These are phyloP conservation scores for Umimayanthus kanabou DNA, from an alignment of 92 coral and sea anemone species.

Conservation along the genomic window DNA sequence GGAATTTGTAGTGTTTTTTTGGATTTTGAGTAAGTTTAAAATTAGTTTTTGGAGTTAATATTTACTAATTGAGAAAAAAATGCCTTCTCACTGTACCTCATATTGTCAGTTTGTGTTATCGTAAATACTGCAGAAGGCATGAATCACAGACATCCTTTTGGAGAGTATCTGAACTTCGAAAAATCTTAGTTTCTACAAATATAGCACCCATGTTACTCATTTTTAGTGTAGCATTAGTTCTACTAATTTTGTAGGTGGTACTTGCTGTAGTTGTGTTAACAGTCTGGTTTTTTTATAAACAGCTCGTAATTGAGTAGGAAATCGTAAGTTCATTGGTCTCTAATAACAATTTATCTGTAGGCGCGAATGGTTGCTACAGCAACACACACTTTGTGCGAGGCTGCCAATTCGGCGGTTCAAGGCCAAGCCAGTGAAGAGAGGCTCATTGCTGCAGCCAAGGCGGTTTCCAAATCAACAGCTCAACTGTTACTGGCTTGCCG, in stretches of 20 bases:
- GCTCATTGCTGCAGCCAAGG: slow-evolving; percentile 84
- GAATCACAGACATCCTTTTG: no score
- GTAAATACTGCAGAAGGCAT: no score
- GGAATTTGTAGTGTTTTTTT: no score
- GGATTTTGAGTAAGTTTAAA: no score
- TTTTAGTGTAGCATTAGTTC: no score
- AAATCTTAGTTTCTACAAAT: no score
- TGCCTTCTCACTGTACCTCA: no score
- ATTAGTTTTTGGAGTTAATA: no score
- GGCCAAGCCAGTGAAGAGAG: slow-evolving; percentile 97
- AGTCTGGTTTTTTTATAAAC: background rate
- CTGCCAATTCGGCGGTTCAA: slow-evolving; percentile 98
- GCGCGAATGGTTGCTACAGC: slow-evolving; percentile 99
- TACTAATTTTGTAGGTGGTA: background rate
- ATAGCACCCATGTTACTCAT: no score
- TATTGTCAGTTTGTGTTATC: no score
- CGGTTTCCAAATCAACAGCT: slow-evolving; percentile 96
- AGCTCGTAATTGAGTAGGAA: background rate
- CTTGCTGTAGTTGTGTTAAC: background rate
- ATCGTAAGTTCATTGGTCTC: background rate
- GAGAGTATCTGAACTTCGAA: no score
- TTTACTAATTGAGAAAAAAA: no score
- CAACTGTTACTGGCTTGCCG: slow-evolving; percentile 94
- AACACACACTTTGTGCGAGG: slow-evolving; percentile 92
- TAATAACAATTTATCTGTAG: slow-evolving; percentile 35